Evolutionary conservation across 1,140 invertebrate genomes (phyloP).

Genomic region (Periplaneta americana): DNA sequence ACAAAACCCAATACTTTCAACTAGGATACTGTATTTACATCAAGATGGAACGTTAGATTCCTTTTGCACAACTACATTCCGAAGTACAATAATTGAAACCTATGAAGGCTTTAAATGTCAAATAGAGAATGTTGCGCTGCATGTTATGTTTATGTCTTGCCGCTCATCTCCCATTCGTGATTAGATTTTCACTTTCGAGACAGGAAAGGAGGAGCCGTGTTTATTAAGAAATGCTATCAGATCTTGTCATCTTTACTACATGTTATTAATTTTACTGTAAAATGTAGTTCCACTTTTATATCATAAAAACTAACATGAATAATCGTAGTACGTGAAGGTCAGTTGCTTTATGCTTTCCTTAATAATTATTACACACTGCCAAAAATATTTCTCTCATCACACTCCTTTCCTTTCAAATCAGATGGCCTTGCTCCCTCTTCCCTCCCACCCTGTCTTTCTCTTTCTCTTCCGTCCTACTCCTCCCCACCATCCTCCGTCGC

Average conservation of each 20-base stretch:
- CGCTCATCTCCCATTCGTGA: no score
- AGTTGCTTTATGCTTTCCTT: background rate
- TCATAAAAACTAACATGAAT: background rate
- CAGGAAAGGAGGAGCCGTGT: background rate
- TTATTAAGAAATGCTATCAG: background rate
- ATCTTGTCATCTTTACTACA: background rate
- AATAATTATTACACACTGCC: background rate
- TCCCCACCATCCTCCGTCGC: background rate
- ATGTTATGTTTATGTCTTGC: no score
- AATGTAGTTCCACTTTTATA: background rate
- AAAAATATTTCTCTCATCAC: background rate
- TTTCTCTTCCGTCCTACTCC: background rate
- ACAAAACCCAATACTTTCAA: no score
- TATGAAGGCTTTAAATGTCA: no score
- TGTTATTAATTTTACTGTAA: no score
- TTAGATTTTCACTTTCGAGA: no score
- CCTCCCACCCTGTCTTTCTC: no score
- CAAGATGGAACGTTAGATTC: no score
- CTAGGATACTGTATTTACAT: no score
- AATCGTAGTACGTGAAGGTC: background rate
- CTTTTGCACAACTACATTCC: no score
- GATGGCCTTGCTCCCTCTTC: background rate
- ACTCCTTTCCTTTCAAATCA: background rate
- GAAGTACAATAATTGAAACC: no score
- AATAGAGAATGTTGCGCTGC: no score